Evolutionary conservation across 2,888 invertebrate species (phyloP).

Genomic region (Scelioninae gen. 1): DNA sequence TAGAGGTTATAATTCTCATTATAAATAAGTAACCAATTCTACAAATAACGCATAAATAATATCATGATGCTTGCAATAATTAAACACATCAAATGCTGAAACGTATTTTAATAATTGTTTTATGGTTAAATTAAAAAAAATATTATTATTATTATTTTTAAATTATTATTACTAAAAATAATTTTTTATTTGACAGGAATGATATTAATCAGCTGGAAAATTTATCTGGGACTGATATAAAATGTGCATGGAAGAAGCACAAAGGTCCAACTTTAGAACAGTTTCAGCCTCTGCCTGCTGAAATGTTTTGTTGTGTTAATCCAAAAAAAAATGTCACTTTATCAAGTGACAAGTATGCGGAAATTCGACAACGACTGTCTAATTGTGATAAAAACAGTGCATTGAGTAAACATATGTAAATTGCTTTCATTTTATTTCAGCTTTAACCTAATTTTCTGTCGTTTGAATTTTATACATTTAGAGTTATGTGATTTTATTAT

Average conservation of each 20-base stretch:
- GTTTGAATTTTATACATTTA: slow-evolving; percentile 1
- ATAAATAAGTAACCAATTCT: slow-evolving; percentile 1
- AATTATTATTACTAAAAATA: not conserved
- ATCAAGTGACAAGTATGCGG: slow-evolving; percentile 10
- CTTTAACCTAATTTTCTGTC: not conserved
- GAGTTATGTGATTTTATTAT: not conserved
- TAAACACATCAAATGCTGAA: slow-evolving; percentile 1
- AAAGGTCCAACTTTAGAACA: slow-evolving; percentile 20
- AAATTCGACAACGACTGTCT: slow-evolving; percentile 23
- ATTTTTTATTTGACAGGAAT: slow-evolving; percentile 3
- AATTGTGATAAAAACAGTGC: slow-evolving; percentile 21
- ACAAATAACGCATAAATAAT: slow-evolving; percentile 1
- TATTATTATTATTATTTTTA: not conserved
- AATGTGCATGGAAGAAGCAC: slow-evolving; percentile 25
- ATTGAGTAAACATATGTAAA: slow-evolving; percentile 31
- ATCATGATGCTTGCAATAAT: not conserved
- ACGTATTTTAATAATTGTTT: slow-evolving; percentile 6
- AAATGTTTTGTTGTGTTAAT: slow-evolving; percentile 38
- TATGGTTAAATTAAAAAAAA: not conserved
- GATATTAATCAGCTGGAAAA: slow-evolving; percentile 7
- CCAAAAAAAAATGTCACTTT: slow-evolving; percentile 1
- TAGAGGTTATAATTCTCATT: not conserved
- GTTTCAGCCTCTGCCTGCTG: slow-evolving; percentile 22
- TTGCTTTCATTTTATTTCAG: slow-evolving; percentile 2
- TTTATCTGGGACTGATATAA: slow-evolving; percentile 25